Conservation (phyloP, 2,888 invertebrate genomes). For the Synanthedon vespiformis region DNA sequence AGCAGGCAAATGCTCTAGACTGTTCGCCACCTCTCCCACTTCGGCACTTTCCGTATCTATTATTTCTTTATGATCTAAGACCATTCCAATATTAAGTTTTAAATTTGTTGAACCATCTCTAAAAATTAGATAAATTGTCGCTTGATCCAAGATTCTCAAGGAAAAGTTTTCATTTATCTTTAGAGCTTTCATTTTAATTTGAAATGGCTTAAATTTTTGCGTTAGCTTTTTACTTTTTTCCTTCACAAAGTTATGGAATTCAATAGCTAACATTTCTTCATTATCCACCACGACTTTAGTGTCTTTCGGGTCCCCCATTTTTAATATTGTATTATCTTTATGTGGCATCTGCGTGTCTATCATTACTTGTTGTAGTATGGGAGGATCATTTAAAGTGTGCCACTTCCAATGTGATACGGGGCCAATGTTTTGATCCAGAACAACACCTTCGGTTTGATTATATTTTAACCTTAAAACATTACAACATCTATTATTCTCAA, state of each 20-base stretch:
- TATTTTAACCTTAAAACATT: conserved; percentile 42
- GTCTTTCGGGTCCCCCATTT: conserved; percentile 25
- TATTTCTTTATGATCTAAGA: conserved; percentile 62
- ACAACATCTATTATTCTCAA: conserved; percentile 1
- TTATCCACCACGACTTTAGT: conserved; percentile 27
- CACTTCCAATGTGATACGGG: conserved; percentile 60
- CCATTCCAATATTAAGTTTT: conserved; percentile 60
- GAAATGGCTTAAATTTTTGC: conserved; percentile 52
- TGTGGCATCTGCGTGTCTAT: conserved; percentile 50
- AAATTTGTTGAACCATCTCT: conserved; percentile 48
- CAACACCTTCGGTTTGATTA: conserved; percentile 60
- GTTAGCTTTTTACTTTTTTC: conserved; percentile 50
- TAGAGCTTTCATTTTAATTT: conserved; percentile 58
- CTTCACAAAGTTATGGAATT: conserved; percentile 55
- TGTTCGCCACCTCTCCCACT: conserved; percentile 34
- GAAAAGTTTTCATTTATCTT: conserved; percentile 61
- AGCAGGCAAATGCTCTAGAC: conserved; percentile 23
- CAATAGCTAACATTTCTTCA: conserved; percentile 57
- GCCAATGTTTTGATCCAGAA: conserved; percentile 47
- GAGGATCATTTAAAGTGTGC: conserved; percentile 59
- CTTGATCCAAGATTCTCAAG: conserved; percentile 50
- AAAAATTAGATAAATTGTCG: conserved; percentile 45
- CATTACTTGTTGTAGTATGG: conserved; percentile 58
- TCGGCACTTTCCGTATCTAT: conserved; percentile 51
- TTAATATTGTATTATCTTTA: conserved; percentile 46